Evolutionary conservation across 2,113 vertebrate genomes (phyloP).

Genomic region (Clupea harengus): DNA sequence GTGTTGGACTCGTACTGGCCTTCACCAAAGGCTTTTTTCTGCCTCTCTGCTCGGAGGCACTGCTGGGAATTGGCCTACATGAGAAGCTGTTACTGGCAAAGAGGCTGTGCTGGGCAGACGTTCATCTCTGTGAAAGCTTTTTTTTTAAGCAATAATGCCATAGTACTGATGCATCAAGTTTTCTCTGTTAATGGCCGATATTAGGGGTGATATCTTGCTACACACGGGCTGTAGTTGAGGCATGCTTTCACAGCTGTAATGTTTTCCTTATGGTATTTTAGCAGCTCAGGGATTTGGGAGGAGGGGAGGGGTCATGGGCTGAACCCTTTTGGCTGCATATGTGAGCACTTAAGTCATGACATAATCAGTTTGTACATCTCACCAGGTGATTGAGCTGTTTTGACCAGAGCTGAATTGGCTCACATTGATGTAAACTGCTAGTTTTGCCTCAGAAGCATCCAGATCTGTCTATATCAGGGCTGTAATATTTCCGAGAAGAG

Average conservation of each 20-base stretch:
- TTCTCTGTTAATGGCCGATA: background rate
- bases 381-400: background rate
- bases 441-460: background rate
- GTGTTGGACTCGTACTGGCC: background rate
- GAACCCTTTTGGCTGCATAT: background rate
- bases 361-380: background rate
- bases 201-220: background rate
- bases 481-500: background rate
- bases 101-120: background rate
- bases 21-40: background rate
- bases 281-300: background rate
- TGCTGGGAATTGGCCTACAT: background rate
- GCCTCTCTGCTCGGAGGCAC: background rate
- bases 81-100: background rate
- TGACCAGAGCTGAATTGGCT: background rate
- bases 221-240: background rate
- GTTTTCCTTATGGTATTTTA: background rate
- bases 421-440: background rate
- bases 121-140: background rate
- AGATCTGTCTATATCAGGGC: background rate
- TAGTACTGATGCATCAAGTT: background rate
- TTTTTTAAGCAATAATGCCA: background rate
- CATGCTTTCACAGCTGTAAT: background rate
- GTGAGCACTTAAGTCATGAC: background rate
- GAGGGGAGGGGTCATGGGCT: background rate